Evolutionary conservation across 2,888 invertebrate species (phyloP).

Genomic region (Smittia sp.): DNA sequence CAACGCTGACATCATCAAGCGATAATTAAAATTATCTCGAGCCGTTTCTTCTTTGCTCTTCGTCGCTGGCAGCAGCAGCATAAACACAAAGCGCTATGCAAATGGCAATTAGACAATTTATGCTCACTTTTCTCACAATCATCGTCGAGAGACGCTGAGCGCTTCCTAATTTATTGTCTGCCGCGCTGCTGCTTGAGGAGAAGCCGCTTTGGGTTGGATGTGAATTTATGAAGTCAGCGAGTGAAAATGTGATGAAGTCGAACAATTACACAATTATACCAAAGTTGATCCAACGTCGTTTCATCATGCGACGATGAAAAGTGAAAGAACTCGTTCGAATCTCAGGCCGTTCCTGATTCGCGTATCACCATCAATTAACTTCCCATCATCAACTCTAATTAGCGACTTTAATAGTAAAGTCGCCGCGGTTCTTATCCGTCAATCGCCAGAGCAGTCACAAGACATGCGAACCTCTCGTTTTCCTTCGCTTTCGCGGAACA

Average conservation of each 20-base stretch:
- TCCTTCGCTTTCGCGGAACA: neutral
- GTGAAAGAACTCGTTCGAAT: neutral
- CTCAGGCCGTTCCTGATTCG: neutral
- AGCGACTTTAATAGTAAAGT: neutral
- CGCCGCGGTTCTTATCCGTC: slow-evolving; percentile 10
- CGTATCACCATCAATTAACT: slow-evolving; percentile 24
- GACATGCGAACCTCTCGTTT: slow-evolving; percentile 9
- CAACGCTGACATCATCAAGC: slow-evolving; percentile 13
- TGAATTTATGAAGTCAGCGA: slow-evolving; percentile 6
- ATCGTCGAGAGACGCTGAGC: neutral
- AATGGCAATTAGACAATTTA: slow-evolving; percentile 33
- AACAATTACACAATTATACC: neutral
- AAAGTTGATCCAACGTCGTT: neutral
- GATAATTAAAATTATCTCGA: slow-evolving; percentile 19
- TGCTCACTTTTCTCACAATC: slow-evolving; percentile 20
- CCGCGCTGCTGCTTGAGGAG: neutral
- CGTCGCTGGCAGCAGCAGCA: neutral
- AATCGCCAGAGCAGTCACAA: neutral
- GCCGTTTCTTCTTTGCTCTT: neutral
- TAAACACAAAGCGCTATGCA: slow-evolving; percentile 19
- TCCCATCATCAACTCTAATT: slow-evolving; percentile 27
- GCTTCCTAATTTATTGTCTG: slow-evolving; percentile 33
- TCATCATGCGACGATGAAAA: neutral
- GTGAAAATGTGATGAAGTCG: neutral
- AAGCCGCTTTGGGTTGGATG: neutral